Percentiles rank a stretch among this genome's conserved stretches.
Evolutionary conservation across 30 jellyfish, hydroid and myxozoan genomes (phyloP).

Genomic region (Aurelia aurita): DNA sequence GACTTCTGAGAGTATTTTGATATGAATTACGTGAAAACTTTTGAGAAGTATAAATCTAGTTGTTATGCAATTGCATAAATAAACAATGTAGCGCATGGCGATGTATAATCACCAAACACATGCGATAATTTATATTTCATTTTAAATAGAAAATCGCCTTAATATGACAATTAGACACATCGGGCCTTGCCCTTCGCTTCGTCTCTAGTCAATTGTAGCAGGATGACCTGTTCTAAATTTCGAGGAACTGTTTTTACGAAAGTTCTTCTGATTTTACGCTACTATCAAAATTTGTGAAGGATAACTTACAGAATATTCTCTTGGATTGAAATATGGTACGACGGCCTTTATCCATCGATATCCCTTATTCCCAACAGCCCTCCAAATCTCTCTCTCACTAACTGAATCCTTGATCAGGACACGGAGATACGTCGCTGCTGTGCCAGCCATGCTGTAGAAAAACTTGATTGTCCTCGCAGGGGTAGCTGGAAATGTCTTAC

Average conservation of each 20-base stretch:
- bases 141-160: too few species aligned
- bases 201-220: not conserved
- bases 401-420: constrained; percentile 13
- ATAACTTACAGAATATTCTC: constrained; percentile 16
- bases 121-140: too few species aligned
- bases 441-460: constrained; percentile 25
- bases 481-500: constrained; percentile 33
- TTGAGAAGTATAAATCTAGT: too few species aligned
- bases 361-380: not conserved
- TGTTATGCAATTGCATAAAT: too few species aligned
- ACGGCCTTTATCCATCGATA: constrained; percentile 29
- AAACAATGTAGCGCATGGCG: too few species aligned
- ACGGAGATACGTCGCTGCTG: constrained; percentile 15
- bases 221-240: not conserved
- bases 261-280: not conserved
- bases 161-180: too few species aligned
- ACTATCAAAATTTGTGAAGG: not conserved
- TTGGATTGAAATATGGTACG: constrained; percentile 14
- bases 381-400: constrained; percentile 21
- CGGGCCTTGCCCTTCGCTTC: too few species aligned
- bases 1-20: too few species aligned
- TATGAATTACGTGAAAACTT: too few species aligned
- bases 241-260: not conserved
- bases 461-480: constrained; percentile 27
- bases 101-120: too few species aligned